Conservation (phyloP, 2,888 invertebrate species). For the Stramonita haemastoma region DNA sequence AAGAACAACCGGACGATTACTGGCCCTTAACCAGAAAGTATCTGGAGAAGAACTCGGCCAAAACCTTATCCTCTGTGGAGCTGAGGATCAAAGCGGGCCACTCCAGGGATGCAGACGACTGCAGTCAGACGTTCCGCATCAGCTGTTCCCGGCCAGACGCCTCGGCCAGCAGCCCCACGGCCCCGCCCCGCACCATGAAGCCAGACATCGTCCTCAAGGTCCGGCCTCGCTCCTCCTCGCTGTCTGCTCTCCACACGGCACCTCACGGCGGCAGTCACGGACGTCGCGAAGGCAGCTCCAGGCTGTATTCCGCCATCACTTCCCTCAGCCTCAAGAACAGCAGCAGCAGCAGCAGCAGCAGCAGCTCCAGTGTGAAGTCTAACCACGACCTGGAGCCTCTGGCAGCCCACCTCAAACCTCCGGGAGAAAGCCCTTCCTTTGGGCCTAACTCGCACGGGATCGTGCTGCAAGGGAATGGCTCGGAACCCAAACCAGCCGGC, state of each 20-base stretch:
- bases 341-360: background rate
- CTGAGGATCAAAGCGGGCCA: constrained; percentile 10
- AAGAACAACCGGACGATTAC: constrained; percentile 26
- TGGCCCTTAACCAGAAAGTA: background rate
- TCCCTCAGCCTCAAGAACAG: background rate
- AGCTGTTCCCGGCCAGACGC: constrained; percentile 26
- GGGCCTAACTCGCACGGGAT: background rate
- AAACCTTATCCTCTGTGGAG: background rate
- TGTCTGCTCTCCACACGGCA: constrained; percentile 7
- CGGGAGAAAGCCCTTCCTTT: background rate
- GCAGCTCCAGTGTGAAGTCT: background rate
- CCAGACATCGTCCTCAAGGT: constrained; percentile 32
- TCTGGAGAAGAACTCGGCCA: background rate
- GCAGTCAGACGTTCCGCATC: constrained; percentile 30
- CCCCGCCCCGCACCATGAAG: constrained; percentile 3
- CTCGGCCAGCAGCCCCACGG: constrained; percentile 1
- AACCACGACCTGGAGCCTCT: background rate
- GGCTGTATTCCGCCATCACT: background rate
- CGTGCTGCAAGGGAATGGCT: background rate
- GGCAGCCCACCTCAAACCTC: background rate
- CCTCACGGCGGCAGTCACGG: background rate
- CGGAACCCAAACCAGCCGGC: background rate
- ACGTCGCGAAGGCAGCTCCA: background rate
- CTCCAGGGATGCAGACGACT: background rate
- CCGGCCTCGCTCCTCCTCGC: constrained; percentile 25